Conservation (phyloP, 2,888 invertebrate genomes). For the Lacanobia wlatinum region DNA sequence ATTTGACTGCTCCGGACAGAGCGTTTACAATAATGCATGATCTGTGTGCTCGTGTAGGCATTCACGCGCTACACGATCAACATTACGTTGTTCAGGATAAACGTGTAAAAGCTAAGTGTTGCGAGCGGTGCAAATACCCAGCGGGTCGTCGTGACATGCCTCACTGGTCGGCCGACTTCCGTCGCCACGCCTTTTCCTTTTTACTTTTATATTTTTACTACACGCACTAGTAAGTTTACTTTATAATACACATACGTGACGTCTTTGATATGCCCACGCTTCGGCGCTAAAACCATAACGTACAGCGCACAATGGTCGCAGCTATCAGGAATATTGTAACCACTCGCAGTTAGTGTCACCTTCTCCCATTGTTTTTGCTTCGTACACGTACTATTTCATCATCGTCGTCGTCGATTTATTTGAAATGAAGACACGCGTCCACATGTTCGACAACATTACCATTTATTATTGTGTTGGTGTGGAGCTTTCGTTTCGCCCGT, state of each 20-base stretch:
- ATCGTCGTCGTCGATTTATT: conserved; percentile 79
- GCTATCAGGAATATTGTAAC: conserved; percentile 72
- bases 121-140: conserved; percentile 63
- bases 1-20: conserved; percentile 54
- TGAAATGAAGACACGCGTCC: conserved; percentile 81
- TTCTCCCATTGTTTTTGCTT: conserved; percentile 79
- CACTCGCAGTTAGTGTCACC: conserved; percentile 76
- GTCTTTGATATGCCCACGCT: conserved; percentile 71
- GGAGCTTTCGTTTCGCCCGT: conserved; percentile 81
- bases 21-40: conserved; percentile 48
- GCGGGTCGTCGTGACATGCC: conserved; percentile 71
- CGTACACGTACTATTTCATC: conserved; percentile 82
- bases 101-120: conserved; percentile 62
- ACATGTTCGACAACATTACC: conserved; percentile 80
- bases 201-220: conserved; percentile 73
- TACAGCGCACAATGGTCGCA: conserved; percentile 68
- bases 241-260: conserved; percentile 64
- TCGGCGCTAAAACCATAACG: conserved; percentile 70
- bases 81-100: conserved; percentile 40
- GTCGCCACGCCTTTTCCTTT: conserved; percentile 76
- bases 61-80: conserved; percentile 41
- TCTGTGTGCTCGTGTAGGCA: conserved; percentile 37
- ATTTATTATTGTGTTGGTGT: conserved; percentile 80
- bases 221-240: conserved; percentile 65
- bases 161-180: conserved; percentile 73